These are phyloP conservation scores for Pogonocherus hispidulus DNA, from an alignment of 2,888 invertebrate genomes.

Conservation along the genomic window DNA sequence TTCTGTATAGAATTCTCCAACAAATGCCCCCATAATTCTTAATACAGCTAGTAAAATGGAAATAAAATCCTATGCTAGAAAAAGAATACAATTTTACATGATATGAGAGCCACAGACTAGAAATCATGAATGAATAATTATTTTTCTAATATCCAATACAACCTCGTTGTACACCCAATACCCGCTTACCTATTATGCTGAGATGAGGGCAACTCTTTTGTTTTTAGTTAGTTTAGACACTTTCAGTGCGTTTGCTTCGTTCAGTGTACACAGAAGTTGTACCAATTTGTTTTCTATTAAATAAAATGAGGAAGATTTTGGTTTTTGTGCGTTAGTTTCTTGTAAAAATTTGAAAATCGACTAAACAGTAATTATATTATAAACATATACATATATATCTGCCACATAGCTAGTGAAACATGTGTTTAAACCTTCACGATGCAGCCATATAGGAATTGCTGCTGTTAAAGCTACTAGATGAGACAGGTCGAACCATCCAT, in stretches of 20 bases:
- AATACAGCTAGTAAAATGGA: constrained; percentile 17
- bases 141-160: neutral
- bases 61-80: constrained; percentile 12
- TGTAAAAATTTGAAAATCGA: constrained; percentile 19
- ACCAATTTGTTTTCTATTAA: constrained; percentile 10
- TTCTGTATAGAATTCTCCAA: neutral
- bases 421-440: neutral
- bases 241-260: neutral
- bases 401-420: constrained; percentile 6
- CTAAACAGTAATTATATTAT: neutral
- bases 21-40: constrained; percentile 9
- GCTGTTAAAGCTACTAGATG: no score
- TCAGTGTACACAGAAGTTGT: constrained; percentile 3
- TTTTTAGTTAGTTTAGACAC: neutral
- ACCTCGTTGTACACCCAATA: neutral
- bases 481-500: no score
- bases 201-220: neutral
- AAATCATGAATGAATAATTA: constrained; percentile 13
- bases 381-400: constrained; percentile 1
- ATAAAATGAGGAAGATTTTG: constrained; percentile 35
- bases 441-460: no score
- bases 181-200: neutral
- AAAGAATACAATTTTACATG: constrained; percentile 31
- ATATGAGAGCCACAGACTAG: constrained; percentile 39
- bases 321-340: constrained; percentile 31